A percentile compares a stretch with the other conserved stretches of the same genome.
Conservation (phyloP, 2,797 vertebrate genomes). For the Morus bassanus region DNA sequence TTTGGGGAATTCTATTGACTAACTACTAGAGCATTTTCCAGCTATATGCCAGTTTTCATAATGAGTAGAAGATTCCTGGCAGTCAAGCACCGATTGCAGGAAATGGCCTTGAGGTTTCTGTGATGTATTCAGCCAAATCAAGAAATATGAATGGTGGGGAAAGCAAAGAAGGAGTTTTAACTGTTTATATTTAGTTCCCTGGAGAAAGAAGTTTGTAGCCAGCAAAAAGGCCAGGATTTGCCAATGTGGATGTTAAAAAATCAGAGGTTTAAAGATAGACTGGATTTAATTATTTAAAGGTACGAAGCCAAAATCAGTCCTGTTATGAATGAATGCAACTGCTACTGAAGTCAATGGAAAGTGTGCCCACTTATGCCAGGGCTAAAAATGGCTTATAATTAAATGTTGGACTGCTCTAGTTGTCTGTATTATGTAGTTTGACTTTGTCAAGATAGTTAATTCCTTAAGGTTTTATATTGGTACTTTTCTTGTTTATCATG, state of each 20-base stretch:
- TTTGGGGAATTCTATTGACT: neutral
- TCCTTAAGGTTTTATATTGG: neutral
- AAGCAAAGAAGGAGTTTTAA: neutral
- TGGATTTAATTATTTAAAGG: slow-evolving; percentile 11
- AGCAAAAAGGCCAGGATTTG: neutral
- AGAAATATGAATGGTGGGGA: neutral
- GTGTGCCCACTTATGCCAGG: neutral
- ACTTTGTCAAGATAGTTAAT: neutral
- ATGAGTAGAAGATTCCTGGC: slow-evolving; percentile 5
- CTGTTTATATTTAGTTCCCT: neutral
- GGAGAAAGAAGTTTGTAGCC: neutral
- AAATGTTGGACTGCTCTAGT: neutral
- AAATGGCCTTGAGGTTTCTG: slow-evolving; percentile 15
- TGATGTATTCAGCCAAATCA: slow-evolving; percentile 8
- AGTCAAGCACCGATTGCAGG: neutral
- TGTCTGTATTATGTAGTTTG: neutral
- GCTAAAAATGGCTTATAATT: neutral
- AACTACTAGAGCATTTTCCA: neutral
- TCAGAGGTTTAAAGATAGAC: neutral
- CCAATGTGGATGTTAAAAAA: neutral
- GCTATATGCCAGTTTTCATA: neutral
- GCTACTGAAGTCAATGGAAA: neutral
- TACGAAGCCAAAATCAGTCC: neutral
- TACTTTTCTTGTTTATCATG: neutral
- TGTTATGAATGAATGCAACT: neutral